Conservation (phyloP, 2,888 invertebrate species). For the Oligia strigilis region DNA sequence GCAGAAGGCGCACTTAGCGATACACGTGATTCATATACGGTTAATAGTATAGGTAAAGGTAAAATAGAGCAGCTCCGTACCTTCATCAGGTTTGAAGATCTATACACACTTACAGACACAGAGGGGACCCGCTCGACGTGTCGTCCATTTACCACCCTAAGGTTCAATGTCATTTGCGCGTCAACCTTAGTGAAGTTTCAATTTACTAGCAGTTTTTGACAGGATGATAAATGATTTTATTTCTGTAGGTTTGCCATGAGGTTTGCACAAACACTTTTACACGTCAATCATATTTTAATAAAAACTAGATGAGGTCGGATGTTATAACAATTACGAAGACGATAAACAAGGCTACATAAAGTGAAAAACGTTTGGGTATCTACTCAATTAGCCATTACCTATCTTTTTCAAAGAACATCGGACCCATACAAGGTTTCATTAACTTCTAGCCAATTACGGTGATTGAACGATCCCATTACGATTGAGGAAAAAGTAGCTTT, state of each 20-base stretch:
- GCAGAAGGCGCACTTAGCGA: conserved; percentile 43
- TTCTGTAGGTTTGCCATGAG: too few species aligned
- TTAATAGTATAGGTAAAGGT: background rate
- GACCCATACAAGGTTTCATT: background rate
- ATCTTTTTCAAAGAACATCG: background rate
- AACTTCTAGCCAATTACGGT: background rate
- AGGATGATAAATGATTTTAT: background rate
- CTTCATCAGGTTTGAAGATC: background rate
- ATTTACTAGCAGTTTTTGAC: background rate
- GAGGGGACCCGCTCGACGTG: background rate
- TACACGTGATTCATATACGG: background rate
- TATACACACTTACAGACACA: background rate
- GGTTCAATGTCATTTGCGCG: background rate
- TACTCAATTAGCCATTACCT: background rate
- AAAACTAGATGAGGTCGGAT: too few species aligned
- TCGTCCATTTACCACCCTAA: background rate
- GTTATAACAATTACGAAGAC: background rate
- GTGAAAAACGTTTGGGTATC: background rate
- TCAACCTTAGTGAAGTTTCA: background rate
- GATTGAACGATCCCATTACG: background rate
- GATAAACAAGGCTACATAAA: background rate
- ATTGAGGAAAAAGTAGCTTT: background rate
- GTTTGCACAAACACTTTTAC: too few species aligned
- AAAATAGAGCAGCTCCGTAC: background rate
- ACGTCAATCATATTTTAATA: too few species aligned